Base-by-base conservation (phyloP, 2,797 vertebrate species). In the Phalloptychus januarius region DNA sequence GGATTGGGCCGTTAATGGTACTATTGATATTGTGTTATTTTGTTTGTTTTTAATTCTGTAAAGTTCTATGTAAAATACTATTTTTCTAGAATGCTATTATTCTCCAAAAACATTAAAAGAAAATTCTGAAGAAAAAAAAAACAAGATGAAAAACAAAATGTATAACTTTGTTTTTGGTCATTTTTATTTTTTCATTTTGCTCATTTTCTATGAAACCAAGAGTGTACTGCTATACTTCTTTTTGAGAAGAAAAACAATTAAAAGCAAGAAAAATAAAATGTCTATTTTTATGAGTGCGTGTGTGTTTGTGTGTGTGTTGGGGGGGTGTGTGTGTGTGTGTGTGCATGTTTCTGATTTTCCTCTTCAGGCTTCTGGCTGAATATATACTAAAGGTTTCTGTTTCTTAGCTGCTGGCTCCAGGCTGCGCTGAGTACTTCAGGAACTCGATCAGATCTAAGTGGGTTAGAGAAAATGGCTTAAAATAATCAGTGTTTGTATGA, bases 41-140 rank as follows among this genome's bases (percentile, higher is more conserved):
- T 97, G 96, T 98, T 83, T 87, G 97, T 97, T 97, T 97, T 96
- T 96, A 97, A 97, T 93, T 96, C 87, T 97, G 96, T 96, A 97
- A 96, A 97, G 95, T 91, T 97, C 95, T 96, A 96, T 98, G 97
- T 97, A 90, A 93, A 81, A 98, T 97, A 97, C 95, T 99, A 98
- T 98, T 98, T 98, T 98, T 96, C 56, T 95, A 96, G 96, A 86
- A 94, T 75, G 91, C 95, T 95, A 96, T 95, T 82, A 95, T 97
- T 96, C 91, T 96, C 85, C 86, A 71, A 63, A 82, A 87, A 86
- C n/a, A 93, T 91, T 92, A 87, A 95, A 95, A 95, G 91, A 92
- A 87, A 96, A 96, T 94, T 88, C 25, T 23, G 93, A 33, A 86
- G 70, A 77, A 69, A 38, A 75, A 76, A 69, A 33, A 42, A 38